Evolutionary conservation across 1,140 invertebrate genomes (phyloP), one percentile per base, ranked within the genome.

Genomic region (Hermatobates lingyangjiaoensis): DNA sequence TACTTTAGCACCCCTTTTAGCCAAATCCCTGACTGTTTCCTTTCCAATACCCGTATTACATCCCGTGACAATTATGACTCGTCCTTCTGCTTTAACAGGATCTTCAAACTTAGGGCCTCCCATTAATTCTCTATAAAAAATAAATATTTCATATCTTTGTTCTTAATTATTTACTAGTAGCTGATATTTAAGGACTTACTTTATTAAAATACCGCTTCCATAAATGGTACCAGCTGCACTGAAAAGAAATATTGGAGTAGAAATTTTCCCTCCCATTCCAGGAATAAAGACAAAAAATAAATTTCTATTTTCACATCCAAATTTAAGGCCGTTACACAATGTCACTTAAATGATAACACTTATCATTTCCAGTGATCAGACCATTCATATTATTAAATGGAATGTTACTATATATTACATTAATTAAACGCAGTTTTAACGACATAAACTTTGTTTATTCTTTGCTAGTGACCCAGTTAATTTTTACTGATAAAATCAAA

Each of bases 41-140:
- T 71, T 71, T 3, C 78, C 78, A 52, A 80, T 75, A 1, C 78
- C 78, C 46, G 68, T 68, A 59, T 76, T 79, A 2, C 72, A 71
- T 21, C 77, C 77, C 2, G 76, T 79, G 10, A 80, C 62, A n/a
- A 80, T 67, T 0, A 74, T 67, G 3, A 74, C 71, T 62, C 77
- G 75, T 1, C 69, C 70, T 50, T 66, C 60, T 7, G 58, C 57
- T 20, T 57, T 50, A 23, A 59, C 60, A 38, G 61, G 62, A 21
- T 40, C 47, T 25, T 56, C 51, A 42, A 57, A 61, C 39, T 55
- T 51, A 44, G 52, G 54, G 15, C 59, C 59, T 4, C 56, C 55
- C 24, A 55, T 50, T 44, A 45, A 44, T 3, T 60, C 58, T 28
- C 59, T 61, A 28, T 23, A 56, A 58, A 48, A 12, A 23, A 23